Conservation (phyloP, 2,888 invertebrate genomes). For the Pyrocoelia pectoralis region DNA sequence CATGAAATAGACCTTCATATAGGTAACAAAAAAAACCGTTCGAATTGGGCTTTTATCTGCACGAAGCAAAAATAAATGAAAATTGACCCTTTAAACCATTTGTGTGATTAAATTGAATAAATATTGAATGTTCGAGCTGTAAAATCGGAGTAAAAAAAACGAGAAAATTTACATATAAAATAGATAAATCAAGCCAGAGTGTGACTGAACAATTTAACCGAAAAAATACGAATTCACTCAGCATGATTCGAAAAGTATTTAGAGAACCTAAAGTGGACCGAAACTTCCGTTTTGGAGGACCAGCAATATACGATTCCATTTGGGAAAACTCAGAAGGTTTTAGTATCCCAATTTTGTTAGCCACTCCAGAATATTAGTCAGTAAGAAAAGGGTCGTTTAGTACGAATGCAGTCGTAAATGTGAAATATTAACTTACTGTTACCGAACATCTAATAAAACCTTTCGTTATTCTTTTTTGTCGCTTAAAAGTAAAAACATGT, state of each 20-base stretch:
- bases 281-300: constrained; percentile 21
- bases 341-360: constrained; percentile 32
- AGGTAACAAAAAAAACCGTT: too few species aligned
- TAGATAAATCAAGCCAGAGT: background rate
- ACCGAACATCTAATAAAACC: constrained; percentile 22
- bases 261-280: constrained; percentile 26
- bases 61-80: too few species aligned
- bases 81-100: too few species aligned
- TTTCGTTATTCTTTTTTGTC: constrained; percentile 5
- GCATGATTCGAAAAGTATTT: constrained; percentile 28
- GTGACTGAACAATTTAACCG: constrained; percentile 19
- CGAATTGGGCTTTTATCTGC: too few species aligned
- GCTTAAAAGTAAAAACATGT: background rate
- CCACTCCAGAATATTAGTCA: constrained; percentile 34
- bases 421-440: constrained; percentile 26
- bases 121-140: too few species aligned
- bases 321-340: constrained; percentile 23
- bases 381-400: constrained; percentile 34
- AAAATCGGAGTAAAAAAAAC: too few species aligned
- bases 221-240: constrained; percentile 19
- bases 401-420: constrained; percentile 30
- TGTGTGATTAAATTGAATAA: too few species aligned
- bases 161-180: background rate
- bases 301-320: constrained; percentile 32
- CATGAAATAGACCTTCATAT: too few species aligned